Evolutionary conservation across 2,888 invertebrate genomes (phyloP).

Genomic region (Callosobruchus maculatus): DNA sequence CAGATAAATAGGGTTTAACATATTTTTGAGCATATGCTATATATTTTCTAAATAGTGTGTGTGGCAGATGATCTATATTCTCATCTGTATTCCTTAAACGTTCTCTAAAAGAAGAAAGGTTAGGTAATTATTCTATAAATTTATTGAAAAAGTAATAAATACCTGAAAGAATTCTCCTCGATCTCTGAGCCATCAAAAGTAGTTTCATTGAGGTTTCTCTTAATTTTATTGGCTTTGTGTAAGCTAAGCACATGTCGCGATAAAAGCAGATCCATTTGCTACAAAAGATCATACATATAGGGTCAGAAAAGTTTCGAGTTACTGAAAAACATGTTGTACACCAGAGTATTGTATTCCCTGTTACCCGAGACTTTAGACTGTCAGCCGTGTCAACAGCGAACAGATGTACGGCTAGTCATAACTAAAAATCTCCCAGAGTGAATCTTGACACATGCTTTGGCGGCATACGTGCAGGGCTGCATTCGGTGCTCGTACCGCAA

Average conservation of each 20-base stretch:
- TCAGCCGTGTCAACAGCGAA: too few species aligned
- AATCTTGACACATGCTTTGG: too few species aligned
- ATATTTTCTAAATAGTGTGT: conserved; percentile 79
- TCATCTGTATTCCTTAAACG: conserved; percentile 60
- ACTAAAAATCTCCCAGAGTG: too few species aligned
- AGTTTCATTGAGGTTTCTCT: conserved; percentile 2
- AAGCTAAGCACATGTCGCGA: conserved; percentile 82
- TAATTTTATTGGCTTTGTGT: conserved; percentile 53
- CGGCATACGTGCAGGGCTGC: too few species aligned
- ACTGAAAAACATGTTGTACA: too few species aligned
- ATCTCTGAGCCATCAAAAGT: not conserved
- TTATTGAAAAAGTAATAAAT: not conserved
- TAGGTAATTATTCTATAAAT: not conserved
- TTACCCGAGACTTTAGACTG: too few species aligned
- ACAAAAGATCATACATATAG: too few species aligned
- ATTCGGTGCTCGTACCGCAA: too few species aligned
- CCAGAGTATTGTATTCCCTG: too few species aligned
- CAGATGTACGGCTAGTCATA: too few species aligned
- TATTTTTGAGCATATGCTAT: conserved; percentile 88
- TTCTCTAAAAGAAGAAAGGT: conserved; percentile 49
- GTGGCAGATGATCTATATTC: conserved; percentile 68
- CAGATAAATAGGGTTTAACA: conserved; percentile 74
- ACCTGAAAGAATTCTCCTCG: not conserved
- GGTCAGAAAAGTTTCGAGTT: too few species aligned
- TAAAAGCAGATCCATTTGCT: conserved; percentile 71